Evolutionary conservation across 2,113 vertebrate species (phyloP), one percentile per base, ranked within the genome.

Genomic region (Gadus macrocephalus): DNA sequence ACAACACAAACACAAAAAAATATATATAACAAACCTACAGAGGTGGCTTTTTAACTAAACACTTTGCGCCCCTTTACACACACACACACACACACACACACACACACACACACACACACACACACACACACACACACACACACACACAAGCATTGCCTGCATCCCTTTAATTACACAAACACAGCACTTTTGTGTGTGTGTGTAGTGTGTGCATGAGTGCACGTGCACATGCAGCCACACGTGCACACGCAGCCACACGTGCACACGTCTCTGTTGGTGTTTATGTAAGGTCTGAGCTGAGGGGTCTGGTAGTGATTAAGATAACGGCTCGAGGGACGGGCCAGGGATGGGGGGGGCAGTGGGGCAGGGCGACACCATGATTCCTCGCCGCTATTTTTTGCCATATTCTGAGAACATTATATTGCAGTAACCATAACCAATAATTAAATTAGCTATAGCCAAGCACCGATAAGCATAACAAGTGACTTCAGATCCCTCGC

Each of bases 231-330:
- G 20, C 20, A 20, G 20, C 20, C 20, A 20, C 20, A 20, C n/a
- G n/a, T n/a, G n/a, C 68, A 55, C 59, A 22, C 56, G 62, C 66
- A 60, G 70, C 63, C 72, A 19, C 42, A 15, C 53, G 42, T 53
- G 42, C 19, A 19, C 19, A 16, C 35, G 25, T 67, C 49, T 28
- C 7, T 68, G 67, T 68, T 22, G 56, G 73, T 79, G 71, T 79
- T 42, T 85, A 72, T 15, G n/a, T 77, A 61, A 14, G 63, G 12
- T 1, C 22, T 28, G 25, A 67, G 35, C 72, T 20, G 58, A 75
- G 73, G 75, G 70, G 84, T 77, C 87, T 89, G 87, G 86, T 81
- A 89, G 82, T 86, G 83, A 89, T 89, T 86, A 87, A 87, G 86
- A 89, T 89, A 87, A 86, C 75, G 76, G 75, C 77, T 74, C 31